A percentile compares a stretch with the other conserved stretches of the same genome.
Conservation (phyloP, 1,140 invertebrate genomes). For the Drosophila miranda region DNA sequence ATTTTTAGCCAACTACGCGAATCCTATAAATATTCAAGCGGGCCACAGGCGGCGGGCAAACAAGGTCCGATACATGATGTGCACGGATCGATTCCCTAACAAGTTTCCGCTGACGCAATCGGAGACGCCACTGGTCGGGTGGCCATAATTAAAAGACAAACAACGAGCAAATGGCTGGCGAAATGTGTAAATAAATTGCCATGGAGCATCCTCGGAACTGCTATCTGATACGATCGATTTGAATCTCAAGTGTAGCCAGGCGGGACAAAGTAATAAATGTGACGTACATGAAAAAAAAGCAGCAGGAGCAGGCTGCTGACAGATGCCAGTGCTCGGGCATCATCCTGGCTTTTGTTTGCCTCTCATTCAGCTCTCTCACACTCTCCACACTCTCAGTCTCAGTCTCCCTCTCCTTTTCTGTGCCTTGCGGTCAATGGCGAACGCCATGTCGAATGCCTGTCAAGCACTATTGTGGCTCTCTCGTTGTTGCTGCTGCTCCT, state of each 20-base stretch:
- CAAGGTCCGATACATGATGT: constrained; percentile 55
- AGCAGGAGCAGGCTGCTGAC: constrained; percentile 8
- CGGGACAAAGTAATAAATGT: constrained; percentile 55
- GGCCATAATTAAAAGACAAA: constrained; percentile 66
- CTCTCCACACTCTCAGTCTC: neutral
- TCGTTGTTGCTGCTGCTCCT: constrained; percentile 30
- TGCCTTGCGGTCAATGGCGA: constrained; percentile 45
- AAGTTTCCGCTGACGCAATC: constrained; percentile 58
- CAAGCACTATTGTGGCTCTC: constrained; percentile 53
- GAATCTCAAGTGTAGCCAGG: constrained; percentile 47
- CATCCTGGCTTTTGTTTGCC: constrained; percentile 38
- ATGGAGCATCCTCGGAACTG: constrained; percentile 22
- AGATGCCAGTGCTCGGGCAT: constrained; percentile 32
- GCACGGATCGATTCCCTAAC: constrained; percentile 44
- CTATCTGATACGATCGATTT: constrained; percentile 38
- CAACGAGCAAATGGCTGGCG: constrained; percentile 35
- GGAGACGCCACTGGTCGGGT: neutral
- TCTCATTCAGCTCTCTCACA: neutral
- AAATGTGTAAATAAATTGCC: constrained; percentile 69
- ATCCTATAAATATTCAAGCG: constrained; percentile 62
- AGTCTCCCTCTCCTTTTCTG: neutral
- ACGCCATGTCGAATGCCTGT: constrained; percentile 57
- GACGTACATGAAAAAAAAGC: constrained; percentile 37
- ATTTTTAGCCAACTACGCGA: constrained; percentile 68
- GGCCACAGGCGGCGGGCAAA: constrained; percentile 45